A percentile compares a stretch with the other conserved stretches of the same genome.
These are phyloP conservation scores for Montifringilla adamsi DNA, from an alignment of 2,113 vertebrate genomes.

Conservation along the genomic window DNA sequence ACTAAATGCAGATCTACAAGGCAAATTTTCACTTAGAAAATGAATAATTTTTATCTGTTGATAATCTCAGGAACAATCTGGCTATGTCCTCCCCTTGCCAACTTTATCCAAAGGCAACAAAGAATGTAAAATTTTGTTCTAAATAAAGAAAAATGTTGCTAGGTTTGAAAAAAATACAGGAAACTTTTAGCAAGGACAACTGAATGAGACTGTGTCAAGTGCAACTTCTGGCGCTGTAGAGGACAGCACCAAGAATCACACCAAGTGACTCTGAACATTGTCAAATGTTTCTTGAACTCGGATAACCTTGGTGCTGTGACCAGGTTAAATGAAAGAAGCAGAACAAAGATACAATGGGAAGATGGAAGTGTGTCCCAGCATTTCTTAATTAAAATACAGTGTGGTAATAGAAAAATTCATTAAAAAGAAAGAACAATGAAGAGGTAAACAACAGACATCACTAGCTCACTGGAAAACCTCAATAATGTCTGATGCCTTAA, in stretches of 20 bases:
- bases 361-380: background rate
- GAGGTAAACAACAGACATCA: background rate
- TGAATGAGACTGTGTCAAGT: background rate
- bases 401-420: background rate
- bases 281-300: background rate
- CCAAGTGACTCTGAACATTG: background rate
- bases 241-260: background rate
- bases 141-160: background rate
- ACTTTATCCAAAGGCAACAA: background rate
- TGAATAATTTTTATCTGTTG: background rate
- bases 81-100: background rate
- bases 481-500: background rate
- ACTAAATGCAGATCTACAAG: background rate
- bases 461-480: background rate
- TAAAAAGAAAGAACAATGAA: background rate
- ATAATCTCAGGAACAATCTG: background rate
- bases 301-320: background rate
- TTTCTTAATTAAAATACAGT: background rate
- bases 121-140: background rate
- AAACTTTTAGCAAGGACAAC: background rate
- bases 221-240: background rate
- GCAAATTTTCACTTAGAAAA: background rate
- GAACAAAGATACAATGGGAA: background rate
- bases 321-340: background rate
- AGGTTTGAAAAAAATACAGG: background rate